Base-by-base conservation (phyloP, 2,888 invertebrate genomes). In the Lepidonotus clava region DNA sequence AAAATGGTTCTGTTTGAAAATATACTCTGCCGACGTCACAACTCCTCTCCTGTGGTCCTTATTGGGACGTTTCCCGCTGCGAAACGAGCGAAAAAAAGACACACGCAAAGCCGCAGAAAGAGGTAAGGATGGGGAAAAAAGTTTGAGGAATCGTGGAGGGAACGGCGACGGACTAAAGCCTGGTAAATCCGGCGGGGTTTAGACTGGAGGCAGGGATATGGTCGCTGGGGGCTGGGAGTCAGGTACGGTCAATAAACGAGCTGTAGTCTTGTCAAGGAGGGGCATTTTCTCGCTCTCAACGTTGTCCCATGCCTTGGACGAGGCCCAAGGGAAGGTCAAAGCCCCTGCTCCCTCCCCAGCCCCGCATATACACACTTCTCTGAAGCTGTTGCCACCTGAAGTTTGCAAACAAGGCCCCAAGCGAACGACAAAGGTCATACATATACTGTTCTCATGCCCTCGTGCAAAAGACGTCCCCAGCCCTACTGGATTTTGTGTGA, bases 341-440 rank as follows among this genome's bases (percentile, higher is more conserved):
- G 61, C 5, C 53, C 2, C 61, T 61, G 28, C 24, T 11, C 28
- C 24, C 14, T 24, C 28, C 61, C 28, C 2, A 11, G 24, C 61
- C 28, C 61, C 11, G n/a, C n/a, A n/a, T n/a, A n/a, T n/a, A n/a
- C n/a, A n/a, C n/a, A n/a, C n/a, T n/a, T n/a, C n/a, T n/a, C n/a
- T 61, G 28, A 61, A n/a, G 24, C 61, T 24, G n/a, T 24, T 61
- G 28, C 24, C 5, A 24, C 4, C 24, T n/a, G 28, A 61, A 61
- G 61, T 61, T 61, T 61, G 61, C 61, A 61, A 61, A 61, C 61
- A 61, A n/a, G n/a, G n/a, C n/a, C n/a, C n/a, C n/a, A n/a, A n/a
- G n/a, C n/a, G n/a, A n/a, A n/a, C n/a, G n/a, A n/a, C n/a, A n/a
- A n/a, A n/a, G n/a, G n/a, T n/a, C n/a, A n/a, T n/a, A n/a, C n/a